phyloP scores from a whole-genome alignment of 2,113 vertebrate genomes.

The Neogobius melanostomus region DNA sequence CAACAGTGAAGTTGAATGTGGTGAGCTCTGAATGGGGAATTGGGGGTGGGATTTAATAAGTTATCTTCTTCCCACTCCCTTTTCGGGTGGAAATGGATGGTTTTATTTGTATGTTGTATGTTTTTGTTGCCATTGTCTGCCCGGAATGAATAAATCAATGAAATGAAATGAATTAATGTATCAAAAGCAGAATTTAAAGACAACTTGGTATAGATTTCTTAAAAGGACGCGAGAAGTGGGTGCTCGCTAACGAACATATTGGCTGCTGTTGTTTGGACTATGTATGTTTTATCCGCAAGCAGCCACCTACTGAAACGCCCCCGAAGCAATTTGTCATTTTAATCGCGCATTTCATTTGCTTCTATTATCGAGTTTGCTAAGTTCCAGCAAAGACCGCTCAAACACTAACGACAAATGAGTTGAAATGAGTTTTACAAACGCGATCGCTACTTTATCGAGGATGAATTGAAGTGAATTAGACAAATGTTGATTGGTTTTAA shows the following conservation, averaged over 20 bases:
- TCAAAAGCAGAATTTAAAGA: too few relatives aligned
- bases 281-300: conserved; percentile 1
- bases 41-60: too few relatives aligned
- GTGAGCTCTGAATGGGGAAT: too few relatives aligned
- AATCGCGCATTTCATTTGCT: background rate
- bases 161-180: too few relatives aligned
- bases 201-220: too few relatives aligned
- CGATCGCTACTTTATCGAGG: background rate
- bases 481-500: background rate
- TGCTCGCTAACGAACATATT: background rate
- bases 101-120: too few relatives aligned
- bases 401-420: background rate
- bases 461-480: background rate
- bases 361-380: background rate
- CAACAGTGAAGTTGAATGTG: too few relatives aligned
- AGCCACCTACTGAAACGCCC: background rate
- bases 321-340: background rate
- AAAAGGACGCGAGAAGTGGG: too few relatives aligned
- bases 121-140: too few relatives aligned
- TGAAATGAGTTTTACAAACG: background rate
- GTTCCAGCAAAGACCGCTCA: background rate
- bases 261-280: background rate
- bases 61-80: too few relatives aligned
- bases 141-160: too few relatives aligned
- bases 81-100: too few relatives aligned